Conservation (phyloP, 2,888 invertebrate genomes). For the Thyatira batis region DNA sequence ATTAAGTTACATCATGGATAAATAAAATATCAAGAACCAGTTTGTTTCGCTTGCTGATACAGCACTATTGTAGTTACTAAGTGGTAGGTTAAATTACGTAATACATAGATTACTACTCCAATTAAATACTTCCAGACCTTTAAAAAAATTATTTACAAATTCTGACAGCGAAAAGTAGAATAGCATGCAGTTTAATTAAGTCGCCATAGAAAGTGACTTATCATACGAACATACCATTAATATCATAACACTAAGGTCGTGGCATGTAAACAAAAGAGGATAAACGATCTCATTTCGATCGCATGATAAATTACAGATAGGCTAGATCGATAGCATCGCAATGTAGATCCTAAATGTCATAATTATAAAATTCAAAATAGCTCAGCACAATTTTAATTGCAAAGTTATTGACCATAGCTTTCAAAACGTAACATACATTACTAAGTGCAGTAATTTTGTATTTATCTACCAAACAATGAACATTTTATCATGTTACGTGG, state of each 20-base stretch:
- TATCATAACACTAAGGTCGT: slow-evolving; percentile 1
- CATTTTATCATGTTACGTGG: slow-evolving; percentile 43
- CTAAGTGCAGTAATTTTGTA: slow-evolving; percentile 19
- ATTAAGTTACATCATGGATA: no score
- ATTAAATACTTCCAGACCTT: background rate
- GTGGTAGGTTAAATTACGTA: background rate
- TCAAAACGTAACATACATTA: slow-evolving; percentile 6
- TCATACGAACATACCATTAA: background rate
- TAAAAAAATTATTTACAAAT: background rate
- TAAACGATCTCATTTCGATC: slow-evolving; percentile 3
- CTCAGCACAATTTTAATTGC: background rate
- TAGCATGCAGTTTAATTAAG: background rate
- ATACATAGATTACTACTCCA: background rate
- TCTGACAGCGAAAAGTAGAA: background rate
- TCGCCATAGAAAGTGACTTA: background rate
- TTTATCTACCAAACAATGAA: slow-evolving; percentile 48
- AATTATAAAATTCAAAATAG: background rate
- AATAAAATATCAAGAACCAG: no score
- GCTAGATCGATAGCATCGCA: background rate
- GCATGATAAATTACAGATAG: background rate
- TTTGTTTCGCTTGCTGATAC: no score
- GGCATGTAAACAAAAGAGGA: slow-evolving; percentile 3
- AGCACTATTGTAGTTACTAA: background rate
- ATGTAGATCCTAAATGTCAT: background rate
- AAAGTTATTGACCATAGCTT: background rate